Conservation (phyloP, 2,797 vertebrate genomes). For the Steatocranus sp. region DNA sequence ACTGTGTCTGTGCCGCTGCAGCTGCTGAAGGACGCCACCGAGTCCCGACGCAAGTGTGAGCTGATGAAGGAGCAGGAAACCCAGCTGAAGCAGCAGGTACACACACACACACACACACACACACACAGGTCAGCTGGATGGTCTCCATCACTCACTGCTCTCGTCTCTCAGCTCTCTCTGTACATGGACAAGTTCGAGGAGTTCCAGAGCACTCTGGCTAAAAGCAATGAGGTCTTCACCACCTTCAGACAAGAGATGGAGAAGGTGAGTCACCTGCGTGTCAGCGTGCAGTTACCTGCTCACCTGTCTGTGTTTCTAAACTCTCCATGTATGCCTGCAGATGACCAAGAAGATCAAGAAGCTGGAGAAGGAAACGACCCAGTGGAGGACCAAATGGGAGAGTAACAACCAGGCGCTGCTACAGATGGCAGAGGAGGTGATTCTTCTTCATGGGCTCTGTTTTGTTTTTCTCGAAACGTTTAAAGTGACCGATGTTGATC, state of each 20-base stretch:
- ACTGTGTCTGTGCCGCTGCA: constrained; percentile 45
- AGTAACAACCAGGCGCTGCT: constrained; percentile 97
- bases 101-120: not conserved
- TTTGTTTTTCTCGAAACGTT: not conserved
- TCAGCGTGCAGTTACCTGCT: too few species aligned
- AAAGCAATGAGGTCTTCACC: constrained; percentile 98
- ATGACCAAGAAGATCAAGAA: constrained; percentile 99
- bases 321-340: constrained; percentile 55
- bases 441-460: not conserved
- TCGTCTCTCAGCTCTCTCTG: constrained; percentile 83
- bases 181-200: constrained; percentile 99
- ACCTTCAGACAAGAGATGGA: constrained; percentile 99
- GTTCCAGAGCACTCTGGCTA: constrained; percentile 97
- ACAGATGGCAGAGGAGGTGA: constrained; percentile 99
- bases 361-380: constrained; percentile 94
- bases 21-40: constrained; percentile 93
- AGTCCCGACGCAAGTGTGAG: constrained; percentile 94
- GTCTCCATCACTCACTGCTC: not conserved
- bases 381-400: constrained; percentile 98
- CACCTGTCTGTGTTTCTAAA: not conserved
- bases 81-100: constrained; percentile 94
- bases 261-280: constrained; percentile 77
- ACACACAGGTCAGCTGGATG: not conserved
- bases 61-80: constrained; percentile 96
- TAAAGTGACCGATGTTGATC: not conserved